Base-by-base conservation (phyloP, 2,113 vertebrate species). In the Dolichotis patagonum region DNA sequence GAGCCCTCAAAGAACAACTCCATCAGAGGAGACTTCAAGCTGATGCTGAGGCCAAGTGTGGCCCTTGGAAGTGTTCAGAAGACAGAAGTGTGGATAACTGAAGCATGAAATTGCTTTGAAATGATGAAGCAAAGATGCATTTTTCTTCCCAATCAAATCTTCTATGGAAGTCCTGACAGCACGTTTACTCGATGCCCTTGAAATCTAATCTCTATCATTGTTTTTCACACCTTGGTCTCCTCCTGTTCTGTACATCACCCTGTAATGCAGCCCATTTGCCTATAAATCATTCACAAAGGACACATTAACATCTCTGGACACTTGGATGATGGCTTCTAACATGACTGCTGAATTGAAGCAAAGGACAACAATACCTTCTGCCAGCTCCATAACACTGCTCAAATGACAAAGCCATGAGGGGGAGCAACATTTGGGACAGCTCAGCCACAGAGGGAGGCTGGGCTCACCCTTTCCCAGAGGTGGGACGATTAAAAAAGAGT, bases 81-180 rank as follows among this genome's bases (percentile, higher is more conserved):
- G 96, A 98, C 97, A 98, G 95, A 96, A 98, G 80, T 12, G 54
- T 89, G 90, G 65, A 98, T 88, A 98, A 96, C 92, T 1, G 90
- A 98, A 97, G 98, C 98, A 97, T 98, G 98, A 98, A 99, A 98
- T 99, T 98, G 98, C 85, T 98, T 99, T 97, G 98, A 98, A 98
- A 98, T 92, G 98, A 98, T 96, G 96, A 98, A 98, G 95, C 62
- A 93, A 98, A 97, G 98, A 98, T 96, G 88, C 90, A 94, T 96
- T 98, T 98, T 98, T 92, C 96, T 98, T 98, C 62, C 43, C 97
- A 97, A 98, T 98, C 97, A 98, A 98, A 98, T 97, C 97, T 95
- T 96, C 85, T 97, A 94, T 97, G 82, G 96, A 98, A 98, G 98
- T 91, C 88, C 87, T 12, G 20, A 86, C 85, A 98, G 96, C 92